Conservation (phyloP, 2,113 vertebrate genomes). For the Synodontis membranacea region DNA sequence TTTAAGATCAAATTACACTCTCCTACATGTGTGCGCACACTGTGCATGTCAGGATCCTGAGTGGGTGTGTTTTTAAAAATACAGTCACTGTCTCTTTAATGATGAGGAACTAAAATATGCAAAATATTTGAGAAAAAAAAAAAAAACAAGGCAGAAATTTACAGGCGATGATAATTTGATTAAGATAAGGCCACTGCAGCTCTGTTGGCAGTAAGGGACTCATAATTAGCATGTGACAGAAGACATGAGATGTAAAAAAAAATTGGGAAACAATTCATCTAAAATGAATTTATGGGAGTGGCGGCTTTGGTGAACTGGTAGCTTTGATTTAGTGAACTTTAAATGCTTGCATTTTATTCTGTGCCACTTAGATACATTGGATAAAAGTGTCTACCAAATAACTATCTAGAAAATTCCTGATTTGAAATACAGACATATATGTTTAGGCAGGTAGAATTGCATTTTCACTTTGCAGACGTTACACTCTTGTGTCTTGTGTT, state of each 20-base stretch:
- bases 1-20: not conserved
- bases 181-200: conserved; percentile 41
- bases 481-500: not conserved
- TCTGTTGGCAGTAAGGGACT: conserved; percentile 47
- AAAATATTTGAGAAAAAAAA: not conserved
- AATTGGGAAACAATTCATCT: too few relatives aligned
- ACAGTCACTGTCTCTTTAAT: not conserved
- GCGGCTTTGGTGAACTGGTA: not conserved
- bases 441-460: not conserved
- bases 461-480: not conserved
- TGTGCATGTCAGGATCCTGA: not conserved
- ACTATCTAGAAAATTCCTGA: not conserved
- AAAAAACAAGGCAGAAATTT: not conserved
- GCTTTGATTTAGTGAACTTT: not conserved
- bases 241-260: too few relatives aligned
- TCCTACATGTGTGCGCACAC: not conserved
- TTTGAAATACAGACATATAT: not conserved
- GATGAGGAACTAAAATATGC: not conserved
- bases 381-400: not conserved
- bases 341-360: not conserved
- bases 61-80: conserved; percentile 13
- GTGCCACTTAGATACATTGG: not conserved
- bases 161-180: conserved; percentile 34
- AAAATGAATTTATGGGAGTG: not conserved
- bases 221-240: conserved; percentile 28